A percentile compares a stretch with the other conserved stretches of the same genome.
Evolutionary conservation across 2,113 vertebrate genomes (phyloP).

Genomic region (Vulpes ferrilata): DNA sequence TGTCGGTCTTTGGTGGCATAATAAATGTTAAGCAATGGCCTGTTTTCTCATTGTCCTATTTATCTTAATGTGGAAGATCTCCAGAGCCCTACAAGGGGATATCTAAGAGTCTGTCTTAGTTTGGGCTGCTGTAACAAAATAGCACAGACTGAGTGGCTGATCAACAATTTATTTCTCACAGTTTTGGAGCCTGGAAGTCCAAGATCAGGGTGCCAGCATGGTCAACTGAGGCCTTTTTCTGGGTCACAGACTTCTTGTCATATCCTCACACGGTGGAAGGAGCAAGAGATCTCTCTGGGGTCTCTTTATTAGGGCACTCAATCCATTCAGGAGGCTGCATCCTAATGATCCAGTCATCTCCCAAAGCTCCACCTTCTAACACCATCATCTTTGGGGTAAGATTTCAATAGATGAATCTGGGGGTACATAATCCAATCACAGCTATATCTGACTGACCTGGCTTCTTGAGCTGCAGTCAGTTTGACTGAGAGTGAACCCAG

Average conservation of each 20-base stretch:
- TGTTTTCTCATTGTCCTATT: not conserved
- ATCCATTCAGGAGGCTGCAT: not conserved
- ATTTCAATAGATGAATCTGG: not conserved
- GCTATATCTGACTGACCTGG: not conserved
- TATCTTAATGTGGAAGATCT: slow-evolving; percentile 3
- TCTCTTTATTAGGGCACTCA: not conserved
- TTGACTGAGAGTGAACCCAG: not conserved
- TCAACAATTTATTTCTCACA: not conserved
- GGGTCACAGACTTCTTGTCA: not conserved
- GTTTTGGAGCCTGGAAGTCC: not conserved
- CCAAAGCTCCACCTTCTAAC: not conserved
- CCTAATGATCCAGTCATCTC: not conserved
- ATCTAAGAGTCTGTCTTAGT: not conserved
- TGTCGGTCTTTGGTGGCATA: not conserved
- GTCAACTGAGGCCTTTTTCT: not conserved
- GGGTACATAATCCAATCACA: not conserved
- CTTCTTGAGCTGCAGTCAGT: not conserved
- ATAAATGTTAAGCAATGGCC: not conserved
- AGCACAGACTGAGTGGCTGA: not conserved
- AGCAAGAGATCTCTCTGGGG: not conserved
- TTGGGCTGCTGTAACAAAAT: not conserved
- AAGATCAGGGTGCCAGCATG: not conserved
- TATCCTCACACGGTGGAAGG: not conserved
- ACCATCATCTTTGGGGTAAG: not conserved
- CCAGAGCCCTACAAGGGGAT: not conserved